A percentile compares a stretch with the other conserved stretches of the same genome.
Conservation (phyloP, 1,140 invertebrate genomes). For the Sesamia nonagrioides region DNA sequence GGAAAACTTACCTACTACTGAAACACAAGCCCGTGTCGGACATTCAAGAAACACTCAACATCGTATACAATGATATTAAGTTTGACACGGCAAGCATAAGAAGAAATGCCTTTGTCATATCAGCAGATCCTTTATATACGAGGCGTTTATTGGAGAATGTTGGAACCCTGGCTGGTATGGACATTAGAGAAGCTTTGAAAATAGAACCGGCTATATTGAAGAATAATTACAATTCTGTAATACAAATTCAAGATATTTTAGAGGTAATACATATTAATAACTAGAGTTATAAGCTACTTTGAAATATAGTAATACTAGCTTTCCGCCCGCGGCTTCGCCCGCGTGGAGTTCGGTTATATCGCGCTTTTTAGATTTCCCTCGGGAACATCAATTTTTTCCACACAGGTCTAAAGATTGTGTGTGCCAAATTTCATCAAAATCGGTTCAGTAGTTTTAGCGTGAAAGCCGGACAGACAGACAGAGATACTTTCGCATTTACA, state of each 20-base stretch:
- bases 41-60: constrained; percentile 83
- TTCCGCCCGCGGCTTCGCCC: no score
- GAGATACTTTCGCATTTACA: no score
- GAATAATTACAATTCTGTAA: constrained; percentile 83
- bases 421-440: no score
- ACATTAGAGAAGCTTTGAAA: constrained; percentile 84
- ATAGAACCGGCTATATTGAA: constrained; percentile 88
- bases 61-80: constrained; percentile 83
- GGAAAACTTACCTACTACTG: constrained; percentile 85
- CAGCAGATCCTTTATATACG: constrained; percentile 87
- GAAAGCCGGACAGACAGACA: no score
- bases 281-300: no score
- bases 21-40: constrained; percentile 87
- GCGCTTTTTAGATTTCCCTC: no score
- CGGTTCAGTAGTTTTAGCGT: no score
- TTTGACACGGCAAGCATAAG: constrained; percentile 82
- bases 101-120: constrained; percentile 87
- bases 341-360: no score
- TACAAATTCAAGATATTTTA: constrained; percentile 84
- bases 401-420: no score
- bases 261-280: no score
- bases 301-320: no score
- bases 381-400: no score
- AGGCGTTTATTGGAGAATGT: constrained; percentile 87
- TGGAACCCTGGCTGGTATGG: constrained; percentile 80